Conservation (phyloP, 1,140 invertebrate species). For the Pemphigus obesinymphae region DNA sequence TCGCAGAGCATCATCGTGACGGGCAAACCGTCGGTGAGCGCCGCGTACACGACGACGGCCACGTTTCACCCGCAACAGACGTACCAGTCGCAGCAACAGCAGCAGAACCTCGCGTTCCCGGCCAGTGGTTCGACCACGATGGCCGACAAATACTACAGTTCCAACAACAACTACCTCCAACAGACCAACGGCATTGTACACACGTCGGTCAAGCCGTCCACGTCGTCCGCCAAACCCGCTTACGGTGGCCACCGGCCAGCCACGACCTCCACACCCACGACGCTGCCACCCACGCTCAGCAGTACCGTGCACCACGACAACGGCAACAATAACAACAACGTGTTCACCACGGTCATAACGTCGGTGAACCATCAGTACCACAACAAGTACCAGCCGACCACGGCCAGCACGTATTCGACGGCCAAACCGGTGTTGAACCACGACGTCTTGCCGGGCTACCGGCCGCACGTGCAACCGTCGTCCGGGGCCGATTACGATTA, state of each 20-base stretch:
- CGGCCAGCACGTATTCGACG: not conserved
- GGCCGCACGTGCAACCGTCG: not conserved
- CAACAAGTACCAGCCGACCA: not conserved
- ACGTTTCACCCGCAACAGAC: not conserved
- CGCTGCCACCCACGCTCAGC: not conserved
- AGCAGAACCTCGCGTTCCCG: not conserved
- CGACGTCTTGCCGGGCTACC: not conserved
- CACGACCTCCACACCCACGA: not conserved
- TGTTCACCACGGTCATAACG: conserved; percentile 5
- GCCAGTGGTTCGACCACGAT: conserved; percentile 1
- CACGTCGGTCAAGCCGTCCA: not conserved
- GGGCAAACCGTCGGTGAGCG: conserved; percentile 34
- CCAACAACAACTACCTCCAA: not conserved
- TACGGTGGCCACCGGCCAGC: not conserved
- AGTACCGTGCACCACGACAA: not conserved
- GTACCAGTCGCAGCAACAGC: not conserved
- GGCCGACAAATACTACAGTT: not conserved
- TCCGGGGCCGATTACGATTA: not conserved
- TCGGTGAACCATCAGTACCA: conserved; percentile 17
- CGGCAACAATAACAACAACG: not conserved
- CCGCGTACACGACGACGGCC: conserved; percentile 27
- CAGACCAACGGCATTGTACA: not conserved
- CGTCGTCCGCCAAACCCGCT: not conserved
- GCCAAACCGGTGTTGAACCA: conserved; percentile 38
- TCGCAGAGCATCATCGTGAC: conserved; percentile 25